Evolutionary conservation across 2,888 invertebrate genomes (phyloP).

Genomic region (Prosapia bicincta): DNA sequence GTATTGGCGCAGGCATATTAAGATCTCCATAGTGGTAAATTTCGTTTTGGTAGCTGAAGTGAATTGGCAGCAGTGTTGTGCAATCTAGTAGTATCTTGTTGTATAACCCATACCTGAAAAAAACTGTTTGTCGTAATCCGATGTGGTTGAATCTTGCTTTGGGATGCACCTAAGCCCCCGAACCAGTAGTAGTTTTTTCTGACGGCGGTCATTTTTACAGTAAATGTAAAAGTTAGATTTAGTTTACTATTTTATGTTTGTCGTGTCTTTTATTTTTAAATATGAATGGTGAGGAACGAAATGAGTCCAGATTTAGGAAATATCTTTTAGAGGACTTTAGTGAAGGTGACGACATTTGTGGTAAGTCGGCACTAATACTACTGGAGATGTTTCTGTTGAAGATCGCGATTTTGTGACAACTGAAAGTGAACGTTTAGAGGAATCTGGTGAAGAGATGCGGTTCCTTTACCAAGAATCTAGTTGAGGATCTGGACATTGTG

Average conservation of each 20-base stretch:
- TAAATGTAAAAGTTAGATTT: too few relatives aligned
- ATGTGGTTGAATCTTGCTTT: conserved; percentile 5
- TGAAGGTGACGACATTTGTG: conserved; percentile 8
- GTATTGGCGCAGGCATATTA: conserved; percentile 9
- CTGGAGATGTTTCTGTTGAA: background rate
- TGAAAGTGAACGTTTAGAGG: background rate
- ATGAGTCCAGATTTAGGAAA: conserved; percentile 5
- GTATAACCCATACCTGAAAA: background rate
- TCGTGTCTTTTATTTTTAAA: too few relatives aligned
- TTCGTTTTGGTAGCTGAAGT: conserved; percentile 4
- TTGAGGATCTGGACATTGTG: conserved; percentile 10
- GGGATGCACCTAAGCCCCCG: conserved; percentile 8
- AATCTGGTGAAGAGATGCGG: conserved; percentile 11
- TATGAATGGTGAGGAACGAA: too few relatives aligned
- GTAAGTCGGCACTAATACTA: background rate
- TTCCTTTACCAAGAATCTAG: too few relatives aligned
- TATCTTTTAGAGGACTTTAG: conserved; percentile 21
- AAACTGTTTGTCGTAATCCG: conserved; percentile 1
- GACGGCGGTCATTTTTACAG: too few relatives aligned
- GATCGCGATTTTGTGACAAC: conserved; percentile 3
- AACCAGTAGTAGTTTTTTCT: conserved; percentile 9
- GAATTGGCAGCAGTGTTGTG: too few relatives aligned
- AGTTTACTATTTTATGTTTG: too few relatives aligned
- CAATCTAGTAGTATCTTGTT: conserved; percentile 3
- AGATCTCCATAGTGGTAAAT: conserved; percentile 16